phyloP scores from a whole-genome alignment of 1,140 invertebrate genomes.

The Euura lappo region DNA sequence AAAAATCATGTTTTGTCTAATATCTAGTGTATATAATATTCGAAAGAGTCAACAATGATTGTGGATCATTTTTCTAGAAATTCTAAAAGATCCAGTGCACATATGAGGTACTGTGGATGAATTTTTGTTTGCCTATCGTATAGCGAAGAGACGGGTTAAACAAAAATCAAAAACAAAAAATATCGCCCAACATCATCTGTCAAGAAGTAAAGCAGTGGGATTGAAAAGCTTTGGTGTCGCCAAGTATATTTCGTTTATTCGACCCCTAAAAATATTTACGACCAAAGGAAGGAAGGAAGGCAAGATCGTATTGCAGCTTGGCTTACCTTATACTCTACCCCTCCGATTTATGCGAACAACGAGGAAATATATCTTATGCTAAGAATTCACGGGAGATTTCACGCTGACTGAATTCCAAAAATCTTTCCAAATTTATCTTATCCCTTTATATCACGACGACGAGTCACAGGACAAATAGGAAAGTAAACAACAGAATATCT shows the following conservation, averaged over 20 bases:
- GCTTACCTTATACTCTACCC: not conserved
- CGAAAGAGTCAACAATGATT: not conserved
- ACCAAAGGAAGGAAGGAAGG: not conserved
- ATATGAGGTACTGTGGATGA: not conserved
- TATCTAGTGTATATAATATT: too few relatives aligned
- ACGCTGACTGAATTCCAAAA: too few relatives aligned
- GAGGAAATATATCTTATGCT: not conserved
- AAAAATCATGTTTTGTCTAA: too few relatives aligned
- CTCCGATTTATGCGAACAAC: not conserved
- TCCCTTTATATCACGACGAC: not conserved
- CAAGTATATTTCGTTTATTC: conserved; percentile 4
- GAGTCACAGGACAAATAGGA: not conserved
- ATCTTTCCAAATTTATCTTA: too few relatives aligned
- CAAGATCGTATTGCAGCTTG: not conserved
- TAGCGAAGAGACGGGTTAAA: too few relatives aligned
- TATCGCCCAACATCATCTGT: not conserved
- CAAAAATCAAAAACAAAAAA: not conserved
- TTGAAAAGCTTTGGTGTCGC: not conserved
- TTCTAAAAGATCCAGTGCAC: too few relatives aligned
- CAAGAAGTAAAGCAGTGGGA: not conserved
- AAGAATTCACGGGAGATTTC: not conserved
- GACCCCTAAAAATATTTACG: not conserved
- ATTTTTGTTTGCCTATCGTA: too few relatives aligned
- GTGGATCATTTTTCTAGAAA: too few relatives aligned
- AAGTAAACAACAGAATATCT: not conserved